Percentiles rank a stretch among this genome's conserved stretches.
These are phyloP conservation scores for Masnerella sp. DNA, from an alignment of 2,888 invertebrate genomes.

Conservation along the genomic window DNA sequence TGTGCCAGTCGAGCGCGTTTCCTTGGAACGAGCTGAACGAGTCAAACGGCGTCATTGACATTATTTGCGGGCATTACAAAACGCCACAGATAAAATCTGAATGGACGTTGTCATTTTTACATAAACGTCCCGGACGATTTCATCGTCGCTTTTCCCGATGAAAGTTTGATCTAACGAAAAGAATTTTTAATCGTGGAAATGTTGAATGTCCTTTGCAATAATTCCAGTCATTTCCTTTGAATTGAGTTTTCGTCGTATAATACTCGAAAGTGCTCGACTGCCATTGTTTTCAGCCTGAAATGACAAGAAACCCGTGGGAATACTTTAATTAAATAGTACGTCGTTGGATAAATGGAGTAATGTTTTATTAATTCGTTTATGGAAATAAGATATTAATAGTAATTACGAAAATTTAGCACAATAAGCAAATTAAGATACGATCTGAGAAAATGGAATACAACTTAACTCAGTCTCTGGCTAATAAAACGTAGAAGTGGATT, in stretches of 20 bases:
- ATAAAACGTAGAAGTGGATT: no score
- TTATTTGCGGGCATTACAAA: slow-evolving; percentile 9
- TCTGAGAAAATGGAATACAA: no score
- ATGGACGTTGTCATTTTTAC: slow-evolving; percentile 32
- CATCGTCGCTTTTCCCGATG: slow-evolving; percentile 17
- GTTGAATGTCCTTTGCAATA: no score
- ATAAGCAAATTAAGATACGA: neutral
- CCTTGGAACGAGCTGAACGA: neutral
- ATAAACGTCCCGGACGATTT: slow-evolving; percentile 16
- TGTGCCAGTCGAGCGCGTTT: neutral
- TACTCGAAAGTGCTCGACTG: no score
- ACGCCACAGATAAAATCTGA: neutral
- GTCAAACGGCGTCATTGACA: no score
- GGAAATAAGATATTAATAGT: neutral
- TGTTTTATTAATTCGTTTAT: neutral
- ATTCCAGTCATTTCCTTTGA: slow-evolving; percentile 4
- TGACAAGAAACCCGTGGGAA: slow-evolving; percentile 1
- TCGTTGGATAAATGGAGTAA: neutral
- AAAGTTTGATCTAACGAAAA: no score
- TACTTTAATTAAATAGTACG: neutral
- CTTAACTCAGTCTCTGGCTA: no score
- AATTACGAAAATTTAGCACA: neutral
- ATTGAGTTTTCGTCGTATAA: neutral
- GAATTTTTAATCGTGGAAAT: no score
- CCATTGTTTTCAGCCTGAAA: neutral